Percentiles rank a stretch among this genome's conserved stretches.
phyloP scores from a whole-genome alignment of 2,797 vertebrate species.

The Tympanoctomys barrerae region DNA sequence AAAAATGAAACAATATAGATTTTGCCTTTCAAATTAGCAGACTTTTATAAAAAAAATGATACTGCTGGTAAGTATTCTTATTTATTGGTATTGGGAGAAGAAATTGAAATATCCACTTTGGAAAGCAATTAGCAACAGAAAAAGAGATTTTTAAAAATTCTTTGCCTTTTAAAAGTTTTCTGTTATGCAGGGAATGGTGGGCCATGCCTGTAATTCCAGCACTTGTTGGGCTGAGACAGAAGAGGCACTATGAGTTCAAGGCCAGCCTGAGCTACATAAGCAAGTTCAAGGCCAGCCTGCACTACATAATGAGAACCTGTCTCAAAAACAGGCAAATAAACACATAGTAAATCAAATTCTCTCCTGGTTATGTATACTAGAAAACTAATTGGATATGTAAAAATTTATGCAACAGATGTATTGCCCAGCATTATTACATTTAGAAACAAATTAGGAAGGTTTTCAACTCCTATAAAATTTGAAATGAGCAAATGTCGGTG shows the following conservation, averaged over 20 bases:
- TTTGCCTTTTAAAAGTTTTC: background rate
- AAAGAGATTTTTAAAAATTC: background rate
- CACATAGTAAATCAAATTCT: background rate
- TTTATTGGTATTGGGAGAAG: background rate
- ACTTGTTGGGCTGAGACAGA: background rate
- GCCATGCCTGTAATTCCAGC: background rate
- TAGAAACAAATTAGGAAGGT: constrained; percentile 25
- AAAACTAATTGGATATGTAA: constrained; percentile 27
- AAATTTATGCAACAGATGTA: background rate
- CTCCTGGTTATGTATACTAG: background rate
- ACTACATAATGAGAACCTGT: background rate
- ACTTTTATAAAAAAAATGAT: background rate
- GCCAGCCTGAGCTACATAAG: background rate
- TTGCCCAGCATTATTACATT: background rate
- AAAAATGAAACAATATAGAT: background rate
- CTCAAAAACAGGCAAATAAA: background rate
- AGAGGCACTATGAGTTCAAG: background rate
- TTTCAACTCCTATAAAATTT: constrained; percentile 13
- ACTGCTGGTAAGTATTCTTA: background rate
- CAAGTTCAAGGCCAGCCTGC: background rate
- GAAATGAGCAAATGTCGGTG: background rate
- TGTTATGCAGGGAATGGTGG: background rate
- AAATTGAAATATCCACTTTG: background rate
- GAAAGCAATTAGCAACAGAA: background rate
- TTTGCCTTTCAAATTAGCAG: constrained; percentile 24